Evolutionary conservation across 1,140 invertebrate species (phyloP), one percentile per base, ranked within the genome.

Genomic region (Bombus polaris): DNA sequence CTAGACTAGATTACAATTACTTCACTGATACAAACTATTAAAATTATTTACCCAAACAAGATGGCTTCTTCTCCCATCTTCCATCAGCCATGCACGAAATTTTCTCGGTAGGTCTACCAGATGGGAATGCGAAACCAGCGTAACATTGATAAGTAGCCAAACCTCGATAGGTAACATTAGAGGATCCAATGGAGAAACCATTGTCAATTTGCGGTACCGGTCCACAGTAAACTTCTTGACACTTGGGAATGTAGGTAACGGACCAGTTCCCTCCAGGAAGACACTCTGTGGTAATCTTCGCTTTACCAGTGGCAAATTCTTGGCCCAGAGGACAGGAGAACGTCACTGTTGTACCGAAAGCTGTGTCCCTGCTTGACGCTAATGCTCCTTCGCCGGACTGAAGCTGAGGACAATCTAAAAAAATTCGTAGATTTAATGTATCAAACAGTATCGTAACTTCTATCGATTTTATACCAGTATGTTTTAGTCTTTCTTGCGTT

Each of bases 151-250:
- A 99, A 87, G 98, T 99, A 39, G 98, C 98, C 88, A 98, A 96
- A 25, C 98, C 99, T 86, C 97, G 96, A 91, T 98, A 99, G 1
- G 98, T 99, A 6, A 99, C 98, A 94, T 99, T 99, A 0, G 98
- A 98, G 2, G 98, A 98, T 73, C 97, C 98, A 93, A 99, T 98
- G 1, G 98, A 99, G 93, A 99, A 99, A 72, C 99, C 99, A 94
- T 99, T 99, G 91, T 99, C 98, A 83, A 99, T 99, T 96, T 99
- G 98, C 81, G 99, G 99, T 42, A 99, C 98, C 57, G 98, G 98
- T 78, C 98, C 98, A 95, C 99, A 99, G 93, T 99, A 99, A 32
- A 99, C 98, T 96, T 99, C 98, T 97, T 99, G 99, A 95, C 99
- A 99, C 93, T 97, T 97, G 9, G 99, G 98, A 93, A 99, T 98